A percentile compares a stretch with the other conserved stretches of the same genome.
These are phyloP conservation scores for Gobionotothen gibberifrons DNA, from an alignment of 2,797 vertebrate genomes.

Conservation along the genomic window DNA sequence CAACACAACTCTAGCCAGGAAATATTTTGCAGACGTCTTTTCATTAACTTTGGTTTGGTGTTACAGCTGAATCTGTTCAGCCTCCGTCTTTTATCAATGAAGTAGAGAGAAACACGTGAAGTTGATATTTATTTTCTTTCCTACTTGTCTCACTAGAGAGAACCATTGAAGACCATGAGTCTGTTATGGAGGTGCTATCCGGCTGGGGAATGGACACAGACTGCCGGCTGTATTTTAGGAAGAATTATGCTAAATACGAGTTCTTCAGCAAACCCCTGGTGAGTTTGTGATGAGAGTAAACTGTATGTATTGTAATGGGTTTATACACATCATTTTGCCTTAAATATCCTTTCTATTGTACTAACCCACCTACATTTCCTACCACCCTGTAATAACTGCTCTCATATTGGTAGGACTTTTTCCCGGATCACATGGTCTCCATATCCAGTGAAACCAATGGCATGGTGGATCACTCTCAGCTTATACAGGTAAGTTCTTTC, in stretches of 20 bases:
- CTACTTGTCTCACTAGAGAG: constrained; percentile 84
- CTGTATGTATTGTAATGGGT: neutral
- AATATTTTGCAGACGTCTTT: constrained; percentile 13
- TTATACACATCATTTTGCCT: neutral
- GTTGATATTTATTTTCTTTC: constrained; percentile 15
- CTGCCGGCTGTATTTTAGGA: constrained; percentile 93
- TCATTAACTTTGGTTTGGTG: constrained; percentile 6
- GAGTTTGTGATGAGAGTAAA: constrained; percentile 64
- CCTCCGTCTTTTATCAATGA: neutral
- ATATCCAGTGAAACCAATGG: constrained; percentile 89
- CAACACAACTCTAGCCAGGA: constrained; percentile 6
- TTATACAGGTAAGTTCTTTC: constrained; percentile 88
- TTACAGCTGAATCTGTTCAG: neutral
- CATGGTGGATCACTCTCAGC: constrained; percentile 87
- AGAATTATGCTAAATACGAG: constrained; percentile 98
- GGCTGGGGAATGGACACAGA: constrained; percentile 93
- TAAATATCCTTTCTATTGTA: constrained; percentile 6
- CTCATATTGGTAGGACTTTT: constrained; percentile 89
- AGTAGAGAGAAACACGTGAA: constrained; percentile 8
- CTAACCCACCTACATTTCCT: neutral
- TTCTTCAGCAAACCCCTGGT: constrained; percentile 98
- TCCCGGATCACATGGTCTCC: constrained; percentile 96
- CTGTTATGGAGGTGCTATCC: constrained; percentile 92
- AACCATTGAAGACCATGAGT: constrained; percentile 96
- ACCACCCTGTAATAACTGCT: constrained; percentile 26